phyloP scores from a whole-genome alignment of 2,113 vertebrate species.

The Sisor rabdophorus region DNA sequence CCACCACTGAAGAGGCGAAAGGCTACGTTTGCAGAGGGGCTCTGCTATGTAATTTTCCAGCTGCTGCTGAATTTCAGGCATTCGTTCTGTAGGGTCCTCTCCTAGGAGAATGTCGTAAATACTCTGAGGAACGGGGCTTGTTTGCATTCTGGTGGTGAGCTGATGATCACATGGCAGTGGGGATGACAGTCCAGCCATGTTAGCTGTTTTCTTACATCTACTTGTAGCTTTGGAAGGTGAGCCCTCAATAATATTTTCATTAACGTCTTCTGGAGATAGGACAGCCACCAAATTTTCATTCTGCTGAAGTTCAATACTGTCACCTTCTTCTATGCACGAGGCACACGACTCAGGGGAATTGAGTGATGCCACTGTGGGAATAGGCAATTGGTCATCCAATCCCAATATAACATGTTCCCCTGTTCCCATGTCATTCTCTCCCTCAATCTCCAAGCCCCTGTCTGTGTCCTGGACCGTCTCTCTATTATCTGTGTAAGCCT shows the following conservation, averaged over 20 bases:
- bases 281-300: slow-evolving; percentile 22
- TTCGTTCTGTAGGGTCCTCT: slow-evolving; percentile 62
- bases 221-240: slow-evolving; percentile 16
- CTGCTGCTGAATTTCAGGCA: slow-evolving; percentile 67
- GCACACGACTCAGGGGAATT: slow-evolving; percentile 52
- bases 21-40: slow-evolving; percentile 63
- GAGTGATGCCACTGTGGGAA: slow-evolving; percentile 43
- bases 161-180: slow-evolving; percentile 10
- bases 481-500: slow-evolving; percentile 35
- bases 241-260: slow-evolving; percentile 10
- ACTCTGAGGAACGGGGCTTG: slow-evolving; percentile 44
- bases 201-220: slow-evolving; percentile 17
- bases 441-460: slow-evolving; percentile 12
- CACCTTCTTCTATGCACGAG: slow-evolving; percentile 48
- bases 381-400: slow-evolving; percentile 36
- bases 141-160: slow-evolving; percentile 11
- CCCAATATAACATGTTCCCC: slow-evolving; percentile 28
- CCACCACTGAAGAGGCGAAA: slow-evolving; percentile 67
- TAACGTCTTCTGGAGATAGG: slow-evolving; percentile 21
- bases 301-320: slow-evolving; percentile 51
- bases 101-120: slow-evolving; percentile 67
- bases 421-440: slow-evolving; percentile 19
- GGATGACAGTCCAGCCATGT: slow-evolving; percentile 3
- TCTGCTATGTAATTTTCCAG: slow-evolving; percentile 69
- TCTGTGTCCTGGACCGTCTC: slow-evolving; percentile 25